Evolutionary conservation across 2,888 invertebrate genomes (phyloP), one percentile per base, ranked within the genome.

Genomic region (Asteroscopus sphinx): DNA sequence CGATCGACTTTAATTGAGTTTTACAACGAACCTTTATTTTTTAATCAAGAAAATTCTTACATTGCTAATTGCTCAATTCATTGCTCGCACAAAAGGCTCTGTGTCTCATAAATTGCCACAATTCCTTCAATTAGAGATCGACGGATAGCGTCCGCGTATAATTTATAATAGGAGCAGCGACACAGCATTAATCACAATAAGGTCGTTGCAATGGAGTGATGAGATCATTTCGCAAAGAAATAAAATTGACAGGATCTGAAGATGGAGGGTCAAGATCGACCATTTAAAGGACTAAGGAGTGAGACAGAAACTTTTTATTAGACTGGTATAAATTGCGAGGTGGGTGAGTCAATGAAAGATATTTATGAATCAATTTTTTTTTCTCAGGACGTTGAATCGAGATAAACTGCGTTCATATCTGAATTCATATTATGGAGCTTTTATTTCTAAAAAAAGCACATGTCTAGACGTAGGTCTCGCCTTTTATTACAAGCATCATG

Each of bases 91-190:
- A 71, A 77, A 77, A 81, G 68, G 63, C 73, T 79, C 73, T 71
- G 71, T 81, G 70, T 78, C 79, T 76, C 57, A 75, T 76, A 82
- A 86, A 87, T 89, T 86, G 89, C 83, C 80, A 82, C 89, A 90
- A 91, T 86, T 89, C 85, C 79, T 79, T 87, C 87, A 90, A 92
- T 92, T 90, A 85, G 70, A 80, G 87, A 90, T 91, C 86, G 87
- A 83, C 85, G 82, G 89, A 89, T 89, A 89, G 82, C 80, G 87
- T 82, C 79, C 77, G 73, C 63, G 71, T 79, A 80, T 87, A 73
- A 76, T 73, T 76, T 76, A 76, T 76, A 71, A n/a, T 71, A 63
- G 48, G 76, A 83, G 81, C 75, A 77, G 78, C 69, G 81, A 81
- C 82, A 68, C 42, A 67, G 69, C 85, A 87, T 88, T 88, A 86